phyloP scores from a whole-genome alignment of 1,140 invertebrate species.

The Lepidostoma basale region DNA sequence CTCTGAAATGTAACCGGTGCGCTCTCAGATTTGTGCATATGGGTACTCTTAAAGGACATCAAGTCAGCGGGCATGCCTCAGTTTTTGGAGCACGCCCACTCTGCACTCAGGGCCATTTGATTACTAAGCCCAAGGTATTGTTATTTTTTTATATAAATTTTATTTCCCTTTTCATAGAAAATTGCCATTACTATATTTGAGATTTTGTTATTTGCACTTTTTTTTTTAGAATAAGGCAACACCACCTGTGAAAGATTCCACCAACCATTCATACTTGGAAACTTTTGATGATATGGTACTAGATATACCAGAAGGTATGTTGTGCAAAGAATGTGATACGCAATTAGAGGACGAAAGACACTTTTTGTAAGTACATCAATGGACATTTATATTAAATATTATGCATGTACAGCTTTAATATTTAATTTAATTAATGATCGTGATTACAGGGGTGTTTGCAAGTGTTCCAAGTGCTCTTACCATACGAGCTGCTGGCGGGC shows the following conservation, averaged over 20 bases:
- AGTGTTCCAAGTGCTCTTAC: conserved; percentile 77
- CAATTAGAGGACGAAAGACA: conserved; percentile 68
- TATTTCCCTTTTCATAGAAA: neutral
- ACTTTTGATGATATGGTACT: conserved; percentile 56
- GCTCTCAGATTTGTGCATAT: conserved; percentile 75
- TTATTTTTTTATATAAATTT: conserved; percentile 2
- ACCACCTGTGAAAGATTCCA: conserved; percentile 57
- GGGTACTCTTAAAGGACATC: conserved; percentile 64
- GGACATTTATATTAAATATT: conserved; percentile 3
- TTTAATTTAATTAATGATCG: neutral
- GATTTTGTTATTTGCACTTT: neutral
- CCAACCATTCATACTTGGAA: conserved; percentile 52
- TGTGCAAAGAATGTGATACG: conserved; percentile 75
- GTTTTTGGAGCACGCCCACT: conserved; percentile 52
- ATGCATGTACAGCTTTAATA: neutral
- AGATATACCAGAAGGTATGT: conserved; percentile 59
- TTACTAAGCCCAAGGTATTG: conserved; percentile 56
- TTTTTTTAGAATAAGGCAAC: conserved; percentile 57
- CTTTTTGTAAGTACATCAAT: conserved; percentile 66
- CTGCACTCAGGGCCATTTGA: conserved; percentile 56
- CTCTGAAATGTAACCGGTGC: conserved; percentile 70
- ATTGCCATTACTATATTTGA: neutral
- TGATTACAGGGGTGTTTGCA: conserved; percentile 68
- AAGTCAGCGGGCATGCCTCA: conserved; percentile 58
- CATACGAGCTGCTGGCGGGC: conserved; percentile 76